Percentiles rank a stretch among this genome's conserved stretches.
These are phyloP conservation scores for Plagodis pulveraria DNA, from an alignment of 2,888 invertebrate species.

Conservation along the genomic window DNA sequence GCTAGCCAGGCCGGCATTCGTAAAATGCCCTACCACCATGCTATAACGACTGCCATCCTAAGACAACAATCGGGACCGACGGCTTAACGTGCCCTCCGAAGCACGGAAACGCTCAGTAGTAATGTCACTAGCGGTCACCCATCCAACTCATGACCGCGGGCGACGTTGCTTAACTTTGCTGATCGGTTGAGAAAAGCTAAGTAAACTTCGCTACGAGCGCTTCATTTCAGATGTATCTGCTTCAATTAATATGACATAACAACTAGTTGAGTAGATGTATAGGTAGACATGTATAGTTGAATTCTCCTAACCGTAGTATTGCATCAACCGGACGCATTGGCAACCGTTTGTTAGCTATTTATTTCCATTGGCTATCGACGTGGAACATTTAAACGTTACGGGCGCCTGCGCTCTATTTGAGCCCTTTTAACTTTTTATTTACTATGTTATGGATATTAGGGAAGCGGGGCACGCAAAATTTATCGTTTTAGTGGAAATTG, in stretches of 20 bases:
- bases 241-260: neutral
- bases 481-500: too few relatives aligned
- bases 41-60: too few relatives aligned
- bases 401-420: constrained; percentile 30
- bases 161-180: too few relatives aligned
- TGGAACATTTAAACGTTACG: constrained; percentile 2
- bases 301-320: neutral
- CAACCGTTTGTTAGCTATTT: constrained; percentile 64
- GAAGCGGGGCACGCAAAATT: neutral
- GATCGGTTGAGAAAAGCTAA: too few relatives aligned
- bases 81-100: too few relatives aligned
- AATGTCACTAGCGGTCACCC: too few relatives aligned
- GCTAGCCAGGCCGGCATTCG: too few relatives aligned
- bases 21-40: too few relatives aligned
- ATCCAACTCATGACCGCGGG: too few relatives aligned
- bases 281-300: neutral
- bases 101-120: too few relatives aligned
- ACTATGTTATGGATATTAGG: neutral
- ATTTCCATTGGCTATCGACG: constrained; percentile 56
- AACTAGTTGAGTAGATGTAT: neutral
- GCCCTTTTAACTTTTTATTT: constrained; percentile 32
- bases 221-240: neutral
- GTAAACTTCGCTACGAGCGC: too few relatives aligned
- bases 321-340: constrained; percentile 64
- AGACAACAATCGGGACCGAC: too few relatives aligned